phyloP scores from a whole-genome alignment of 2,797 vertebrate species.

The Fistularia tabacaria region DNA sequence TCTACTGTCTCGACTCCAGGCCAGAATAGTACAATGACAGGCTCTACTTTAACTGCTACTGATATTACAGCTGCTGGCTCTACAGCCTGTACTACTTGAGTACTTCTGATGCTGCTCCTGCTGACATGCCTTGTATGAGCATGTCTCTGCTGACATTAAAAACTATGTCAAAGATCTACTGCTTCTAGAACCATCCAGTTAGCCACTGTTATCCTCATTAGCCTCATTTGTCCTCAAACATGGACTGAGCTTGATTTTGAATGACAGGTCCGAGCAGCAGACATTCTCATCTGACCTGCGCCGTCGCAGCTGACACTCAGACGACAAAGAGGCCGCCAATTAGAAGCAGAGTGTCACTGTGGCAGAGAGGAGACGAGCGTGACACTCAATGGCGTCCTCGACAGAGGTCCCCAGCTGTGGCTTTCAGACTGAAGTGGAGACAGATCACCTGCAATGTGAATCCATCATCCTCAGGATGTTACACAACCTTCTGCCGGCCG shows the following conservation, averaged over 20 bases:
- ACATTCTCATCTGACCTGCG: slow-evolving; percentile 16
- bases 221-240: slow-evolving; percentile 1
- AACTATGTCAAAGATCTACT: too few relatives aligned
- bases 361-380: neutral
- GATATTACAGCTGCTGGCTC: too few relatives aligned
- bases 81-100: too few relatives aligned
- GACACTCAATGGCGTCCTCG: slow-evolving; percentile 24
- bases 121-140: too few relatives aligned
- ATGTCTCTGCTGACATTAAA: too few relatives aligned
- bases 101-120: too few relatives aligned
- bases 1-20: too few relatives aligned
- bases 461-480: slow-evolving; percentile 22
- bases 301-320: slow-evolving; percentile 36
- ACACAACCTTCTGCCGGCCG: neutral
- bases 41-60: too few relatives aligned
- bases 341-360: slow-evolving; percentile 16
- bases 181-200: neutral
- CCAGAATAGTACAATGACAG: too few relatives aligned
- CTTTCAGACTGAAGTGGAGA: slow-evolving; percentile 34
- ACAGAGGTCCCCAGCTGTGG: slow-evolving; percentile 42
- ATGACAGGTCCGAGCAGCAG: neutral
- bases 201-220: neutral
- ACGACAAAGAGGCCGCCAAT: slow-evolving; percentile 14
- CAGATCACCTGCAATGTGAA: slow-evolving; percentile 38
- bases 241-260: slow-evolving; percentile 5